These are phyloP conservation scores for Pseudorhiza aurosa DNA, from an alignment of 30 jellyfish, hydroid and myxozoan species.

Conservation along the genomic window DNA sequence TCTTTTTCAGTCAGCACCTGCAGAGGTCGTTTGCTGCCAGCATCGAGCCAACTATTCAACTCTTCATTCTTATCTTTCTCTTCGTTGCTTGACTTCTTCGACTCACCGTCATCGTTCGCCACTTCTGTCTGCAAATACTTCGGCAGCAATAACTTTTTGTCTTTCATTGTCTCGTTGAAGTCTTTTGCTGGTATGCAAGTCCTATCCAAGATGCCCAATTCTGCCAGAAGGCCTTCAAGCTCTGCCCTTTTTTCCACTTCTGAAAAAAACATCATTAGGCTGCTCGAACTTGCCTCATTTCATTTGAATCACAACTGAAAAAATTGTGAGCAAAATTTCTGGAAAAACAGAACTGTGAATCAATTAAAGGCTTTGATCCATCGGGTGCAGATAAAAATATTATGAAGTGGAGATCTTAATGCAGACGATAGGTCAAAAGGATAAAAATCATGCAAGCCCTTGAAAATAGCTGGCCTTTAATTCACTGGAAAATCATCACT, in stretches of 20 bases:
- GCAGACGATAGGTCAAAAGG: too few relatives aligned
- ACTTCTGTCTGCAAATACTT: constrained; percentile 29
- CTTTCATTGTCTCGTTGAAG: background rate
- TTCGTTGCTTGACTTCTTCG: background rate
- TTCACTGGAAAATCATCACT: too few relatives aligned
- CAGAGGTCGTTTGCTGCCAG: constrained; percentile 11
- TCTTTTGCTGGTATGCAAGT: constrained; percentile 15
- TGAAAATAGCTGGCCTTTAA: too few relatives aligned
- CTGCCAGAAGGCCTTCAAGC: constrained; percentile 26
- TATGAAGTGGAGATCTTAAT: too few relatives aligned
- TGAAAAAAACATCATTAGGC: too few relatives aligned
- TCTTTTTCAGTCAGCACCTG: constrained; percentile 47
- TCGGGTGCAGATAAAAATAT: too few relatives aligned
- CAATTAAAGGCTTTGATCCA: too few relatives aligned
- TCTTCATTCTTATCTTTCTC: background rate
- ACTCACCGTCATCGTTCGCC: background rate
- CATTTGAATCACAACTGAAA: too few relatives aligned
- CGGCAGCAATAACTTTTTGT: constrained; percentile 27
- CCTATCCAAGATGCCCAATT: constrained; percentile 30
- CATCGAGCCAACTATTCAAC: background rate
- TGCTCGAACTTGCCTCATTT: too few relatives aligned
- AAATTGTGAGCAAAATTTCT: too few relatives aligned
- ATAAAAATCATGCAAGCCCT: too few relatives aligned
- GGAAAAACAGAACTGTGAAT: too few relatives aligned
- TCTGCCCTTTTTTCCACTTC: constrained; percentile 24